A percentile compares a stretch with the other conserved stretches of the same genome.
phyloP scores from a whole-genome alignment of 2,113 vertebrate genomes.

The Platysternon megacephalum region DNA sequence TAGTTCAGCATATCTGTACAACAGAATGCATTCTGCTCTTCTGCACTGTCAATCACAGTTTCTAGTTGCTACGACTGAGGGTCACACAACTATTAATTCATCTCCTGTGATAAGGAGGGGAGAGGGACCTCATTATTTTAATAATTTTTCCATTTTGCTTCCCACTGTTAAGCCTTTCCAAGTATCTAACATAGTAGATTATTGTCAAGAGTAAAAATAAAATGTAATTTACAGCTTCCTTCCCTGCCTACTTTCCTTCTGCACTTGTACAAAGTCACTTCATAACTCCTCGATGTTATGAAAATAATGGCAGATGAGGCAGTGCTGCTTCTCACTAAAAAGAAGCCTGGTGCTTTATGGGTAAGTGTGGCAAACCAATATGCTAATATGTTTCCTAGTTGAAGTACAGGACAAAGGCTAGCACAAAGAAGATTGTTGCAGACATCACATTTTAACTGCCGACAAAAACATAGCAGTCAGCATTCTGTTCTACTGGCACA shows the following conservation, averaged over 20 bases:
- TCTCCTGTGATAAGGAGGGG: neutral
- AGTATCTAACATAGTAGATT: neutral
- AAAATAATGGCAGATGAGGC: neutral
- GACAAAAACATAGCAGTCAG: neutral
- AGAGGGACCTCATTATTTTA: neutral
- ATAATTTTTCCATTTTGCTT: neutral
- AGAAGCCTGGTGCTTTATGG: neutral
- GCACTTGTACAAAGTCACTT: neutral
- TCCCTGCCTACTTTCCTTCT: neutral
- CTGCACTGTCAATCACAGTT: neutral
- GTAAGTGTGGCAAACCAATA: neutral
- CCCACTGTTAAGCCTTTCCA: neutral
- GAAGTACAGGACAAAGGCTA: neutral
- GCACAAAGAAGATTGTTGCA: neutral
- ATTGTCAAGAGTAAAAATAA: neutral
- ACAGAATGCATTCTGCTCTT: neutral
- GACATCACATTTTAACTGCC: neutral
- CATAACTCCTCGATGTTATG: neutral
- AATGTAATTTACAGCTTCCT: neutral
- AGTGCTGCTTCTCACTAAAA: neutral
- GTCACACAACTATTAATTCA: conserved; percentile 22
- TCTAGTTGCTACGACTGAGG: neutral
- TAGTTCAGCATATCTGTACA: conserved; percentile 5
- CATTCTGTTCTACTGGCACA: neutral
- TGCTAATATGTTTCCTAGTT: neutral